Evolutionary conservation across 2,113 vertebrate genomes (phyloP).

Genomic region (Anhinga rufa): DNA sequence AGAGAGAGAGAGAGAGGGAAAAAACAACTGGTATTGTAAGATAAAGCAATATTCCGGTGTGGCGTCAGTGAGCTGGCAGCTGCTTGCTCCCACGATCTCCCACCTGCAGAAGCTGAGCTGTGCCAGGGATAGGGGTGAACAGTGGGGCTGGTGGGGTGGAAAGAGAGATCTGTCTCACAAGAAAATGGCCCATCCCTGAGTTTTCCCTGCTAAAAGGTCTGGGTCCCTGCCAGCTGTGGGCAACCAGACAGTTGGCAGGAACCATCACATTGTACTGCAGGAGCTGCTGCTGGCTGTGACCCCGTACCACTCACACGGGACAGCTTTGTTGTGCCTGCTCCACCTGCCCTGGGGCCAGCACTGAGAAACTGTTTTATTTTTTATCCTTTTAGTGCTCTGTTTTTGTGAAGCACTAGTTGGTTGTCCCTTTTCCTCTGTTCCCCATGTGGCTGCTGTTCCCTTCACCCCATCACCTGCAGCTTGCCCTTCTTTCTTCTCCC

Average conservation of each 20-base stretch:
- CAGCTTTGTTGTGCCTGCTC: not conserved
- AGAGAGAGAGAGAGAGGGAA: too few species aligned
- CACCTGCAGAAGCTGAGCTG: not conserved
- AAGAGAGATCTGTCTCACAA: not conserved
- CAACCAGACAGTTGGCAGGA: conserved; percentile 15
- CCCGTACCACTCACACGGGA: fast-evolving
- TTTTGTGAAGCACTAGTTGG: not conserved
- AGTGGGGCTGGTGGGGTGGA: not conserved
- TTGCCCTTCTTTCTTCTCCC: not conserved
- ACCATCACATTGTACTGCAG: not conserved
- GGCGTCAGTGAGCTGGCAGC: not conserved
- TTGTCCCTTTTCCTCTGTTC: not conserved
- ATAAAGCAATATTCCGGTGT: not conserved
- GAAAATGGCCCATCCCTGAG: not conserved
- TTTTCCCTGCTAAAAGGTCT: not conserved
- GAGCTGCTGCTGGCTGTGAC: conserved; percentile 23
- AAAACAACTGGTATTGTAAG: not conserved
- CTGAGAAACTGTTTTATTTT: not conserved
- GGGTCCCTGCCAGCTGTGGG: not conserved
- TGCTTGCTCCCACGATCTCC: not conserved
- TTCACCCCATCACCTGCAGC: not conserved
- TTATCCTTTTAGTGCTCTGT: not conserved
- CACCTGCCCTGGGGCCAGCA: not conserved
- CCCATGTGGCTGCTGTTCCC: not conserved
- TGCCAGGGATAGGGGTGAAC: not conserved